phyloP scores from a whole-genome alignment of 2,888 invertebrate genomes.

The Pharmacophagus antenor region DNA sequence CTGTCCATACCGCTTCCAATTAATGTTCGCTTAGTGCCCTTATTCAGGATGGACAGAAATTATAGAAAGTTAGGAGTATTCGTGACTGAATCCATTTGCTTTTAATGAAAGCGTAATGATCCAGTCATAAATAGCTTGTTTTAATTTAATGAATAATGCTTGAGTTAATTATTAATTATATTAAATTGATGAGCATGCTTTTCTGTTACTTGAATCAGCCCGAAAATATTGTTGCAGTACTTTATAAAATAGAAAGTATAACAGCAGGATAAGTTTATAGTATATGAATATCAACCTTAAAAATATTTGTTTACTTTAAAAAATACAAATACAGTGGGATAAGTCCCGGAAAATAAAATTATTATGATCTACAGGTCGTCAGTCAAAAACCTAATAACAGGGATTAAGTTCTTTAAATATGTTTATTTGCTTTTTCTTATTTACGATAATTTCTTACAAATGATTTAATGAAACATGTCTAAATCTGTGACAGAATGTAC shows the following conservation, averaged over 20 bases:
- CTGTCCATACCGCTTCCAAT: constrained; percentile 23
- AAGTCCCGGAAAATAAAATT: no score
- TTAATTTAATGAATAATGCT: not conserved
- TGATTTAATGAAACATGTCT: not conserved
- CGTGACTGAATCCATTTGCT: not conserved
- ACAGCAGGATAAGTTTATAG: no score
- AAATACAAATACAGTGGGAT: no score
- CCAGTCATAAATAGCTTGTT: not conserved
- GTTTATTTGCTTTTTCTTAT: no score
- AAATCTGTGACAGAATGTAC: not conserved
- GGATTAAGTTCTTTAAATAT: no score
- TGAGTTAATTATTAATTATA: not conserved
- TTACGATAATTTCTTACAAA: no score
- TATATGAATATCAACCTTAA: no score
- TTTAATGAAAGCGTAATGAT: not conserved
- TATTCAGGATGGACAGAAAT: constrained; percentile 21
- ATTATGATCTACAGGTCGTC: no score
- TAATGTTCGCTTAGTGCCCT: constrained; percentile 20
- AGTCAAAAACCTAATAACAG: no score
- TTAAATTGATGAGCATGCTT: not conserved
- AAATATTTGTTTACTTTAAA: no score
- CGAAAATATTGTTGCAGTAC: not conserved
- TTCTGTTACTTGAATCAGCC: not conserved
- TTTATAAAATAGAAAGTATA: no score
- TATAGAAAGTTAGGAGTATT: constrained; percentile 19